Conservation (phyloP, 2,113 vertebrate species). For the Pterocles orientalis region DNA sequence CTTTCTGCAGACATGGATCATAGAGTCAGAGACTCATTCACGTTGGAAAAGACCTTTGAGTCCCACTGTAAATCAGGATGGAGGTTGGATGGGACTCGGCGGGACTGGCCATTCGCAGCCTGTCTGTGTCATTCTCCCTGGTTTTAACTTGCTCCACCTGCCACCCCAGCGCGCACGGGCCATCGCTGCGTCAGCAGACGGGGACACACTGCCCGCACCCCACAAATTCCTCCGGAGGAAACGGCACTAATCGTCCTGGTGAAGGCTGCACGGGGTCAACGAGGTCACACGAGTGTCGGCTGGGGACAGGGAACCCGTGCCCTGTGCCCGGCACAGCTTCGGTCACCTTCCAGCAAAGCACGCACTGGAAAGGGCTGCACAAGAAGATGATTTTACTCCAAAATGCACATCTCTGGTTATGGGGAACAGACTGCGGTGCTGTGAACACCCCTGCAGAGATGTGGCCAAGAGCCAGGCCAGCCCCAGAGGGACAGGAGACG, state of each 20-base stretch:
- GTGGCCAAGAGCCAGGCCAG: not conserved
- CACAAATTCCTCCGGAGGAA: not conserved
- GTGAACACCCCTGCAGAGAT: not conserved
- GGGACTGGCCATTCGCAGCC: not conserved
- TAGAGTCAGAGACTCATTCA: not conserved
- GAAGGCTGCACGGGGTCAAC: not conserved
- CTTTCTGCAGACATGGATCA: not conserved
- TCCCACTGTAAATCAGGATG: not conserved
- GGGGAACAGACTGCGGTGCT: not conserved
- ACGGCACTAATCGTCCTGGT: not conserved
- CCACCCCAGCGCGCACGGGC: not conserved
- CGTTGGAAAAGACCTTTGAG: not conserved
- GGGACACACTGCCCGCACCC: not conserved
- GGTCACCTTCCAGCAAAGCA: not conserved
- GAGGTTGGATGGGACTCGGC: not conserved
- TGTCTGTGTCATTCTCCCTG: not conserved
- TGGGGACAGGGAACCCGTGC: not conserved
- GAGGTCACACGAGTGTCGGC: not conserved
- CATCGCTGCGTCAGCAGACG: not conserved
- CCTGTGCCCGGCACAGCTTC: not conserved
- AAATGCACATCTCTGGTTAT: not conserved
- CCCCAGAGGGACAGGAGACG: fast-evolving
- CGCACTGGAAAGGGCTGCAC: not conserved
- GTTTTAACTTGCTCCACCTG: not conserved
- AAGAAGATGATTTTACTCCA: not conserved